Evolutionary conservation across 2,113 vertebrate genomes (phyloP).

Genomic region (Lagopus muta): DNA sequence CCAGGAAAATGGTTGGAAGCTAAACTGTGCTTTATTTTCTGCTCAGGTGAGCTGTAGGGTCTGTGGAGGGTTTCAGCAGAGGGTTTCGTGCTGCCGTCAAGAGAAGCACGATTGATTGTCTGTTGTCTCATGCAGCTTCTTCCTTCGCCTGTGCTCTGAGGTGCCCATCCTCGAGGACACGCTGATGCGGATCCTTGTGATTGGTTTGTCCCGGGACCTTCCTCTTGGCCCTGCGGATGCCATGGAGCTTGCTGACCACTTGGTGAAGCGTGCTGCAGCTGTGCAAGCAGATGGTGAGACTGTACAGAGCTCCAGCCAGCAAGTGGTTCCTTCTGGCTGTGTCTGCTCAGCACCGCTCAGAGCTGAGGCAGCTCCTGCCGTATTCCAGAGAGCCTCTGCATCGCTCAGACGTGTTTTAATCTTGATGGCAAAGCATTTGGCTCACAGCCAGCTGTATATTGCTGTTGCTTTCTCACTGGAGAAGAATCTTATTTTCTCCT

Average conservation of each 20-base stretch:
- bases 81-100: background rate
- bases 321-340: background rate
- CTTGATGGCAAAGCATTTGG: background rate
- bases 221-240: constrained; percentile 94
- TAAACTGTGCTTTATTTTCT: background rate
- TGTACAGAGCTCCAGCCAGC: background rate
- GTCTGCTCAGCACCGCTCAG: background rate
- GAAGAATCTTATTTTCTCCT: constrained; percentile 5
- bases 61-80: background rate
- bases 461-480: background rate
- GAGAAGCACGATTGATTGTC: background rate
- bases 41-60: background rate
- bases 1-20: background rate
- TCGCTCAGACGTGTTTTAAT: background rate
- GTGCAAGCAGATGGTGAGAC: constrained; percentile 91
- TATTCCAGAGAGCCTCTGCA: background rate
- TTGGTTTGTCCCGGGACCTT: constrained; percentile 92
- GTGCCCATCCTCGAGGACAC: constrained; percentile 97
- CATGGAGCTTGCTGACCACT: constrained; percentile 97
- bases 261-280: constrained; percentile 94
- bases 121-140: constrained; percentile 83
- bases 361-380: background rate
- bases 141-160: constrained; percentile 97
- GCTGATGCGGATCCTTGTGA: constrained; percentile 94
- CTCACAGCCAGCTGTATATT: background rate